Evolutionary conservation across 2,888 invertebrate species (phyloP).

Genomic region (Tachina grossa): DNA sequence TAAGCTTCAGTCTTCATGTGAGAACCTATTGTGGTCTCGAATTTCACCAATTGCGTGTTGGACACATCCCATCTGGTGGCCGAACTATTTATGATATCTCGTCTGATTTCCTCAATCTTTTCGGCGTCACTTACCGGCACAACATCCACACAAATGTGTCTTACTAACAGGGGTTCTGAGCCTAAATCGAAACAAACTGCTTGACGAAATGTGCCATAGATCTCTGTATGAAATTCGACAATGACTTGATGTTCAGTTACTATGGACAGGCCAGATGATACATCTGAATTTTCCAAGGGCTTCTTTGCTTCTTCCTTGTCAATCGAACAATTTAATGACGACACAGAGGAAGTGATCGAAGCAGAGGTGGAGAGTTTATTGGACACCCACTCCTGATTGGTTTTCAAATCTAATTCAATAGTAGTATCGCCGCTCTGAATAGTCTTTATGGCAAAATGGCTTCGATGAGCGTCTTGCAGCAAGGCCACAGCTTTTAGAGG

Average conservation of each 20-base stretch:
- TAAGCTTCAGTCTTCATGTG: conserved; percentile 83
- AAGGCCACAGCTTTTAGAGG: conserved; percentile 86
- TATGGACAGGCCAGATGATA: conserved; percentile 34
- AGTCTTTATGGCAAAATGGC: conserved; percentile 86
- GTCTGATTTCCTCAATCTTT: conserved; percentile 86
- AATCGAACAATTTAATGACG: conserved; percentile 45
- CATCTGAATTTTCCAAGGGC: conserved; percentile 44
- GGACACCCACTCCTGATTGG: conserved; percentile 85
- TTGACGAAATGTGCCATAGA: conserved; percentile 91
- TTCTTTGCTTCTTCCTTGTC: conserved; percentile 68
- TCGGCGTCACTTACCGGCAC: conserved; percentile 87
- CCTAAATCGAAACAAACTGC: conserved; percentile 90
- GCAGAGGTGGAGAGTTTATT: conserved; percentile 60
- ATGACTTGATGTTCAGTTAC: conserved; percentile 83
- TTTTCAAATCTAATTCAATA: conserved; percentile 82
- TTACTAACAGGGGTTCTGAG: conserved; percentile 85
- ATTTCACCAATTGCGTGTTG: conserved; percentile 84
- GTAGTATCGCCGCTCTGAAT: conserved; percentile 76
- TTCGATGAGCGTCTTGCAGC: conserved; percentile 88
- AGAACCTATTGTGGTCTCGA: conserved; percentile 84
- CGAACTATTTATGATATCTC: conserved; percentile 86
- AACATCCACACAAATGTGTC: conserved; percentile 90
- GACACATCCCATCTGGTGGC: conserved; percentile 86
- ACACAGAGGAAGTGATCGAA: conserved; percentile 39
- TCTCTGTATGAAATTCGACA: conserved; percentile 87